Percentiles rank a stretch among this genome's conserved stretches.
Evolutionary conservation across 2,113 vertebrate species (phyloP).

Genomic region (Cephalophus harveyi): DNA sequence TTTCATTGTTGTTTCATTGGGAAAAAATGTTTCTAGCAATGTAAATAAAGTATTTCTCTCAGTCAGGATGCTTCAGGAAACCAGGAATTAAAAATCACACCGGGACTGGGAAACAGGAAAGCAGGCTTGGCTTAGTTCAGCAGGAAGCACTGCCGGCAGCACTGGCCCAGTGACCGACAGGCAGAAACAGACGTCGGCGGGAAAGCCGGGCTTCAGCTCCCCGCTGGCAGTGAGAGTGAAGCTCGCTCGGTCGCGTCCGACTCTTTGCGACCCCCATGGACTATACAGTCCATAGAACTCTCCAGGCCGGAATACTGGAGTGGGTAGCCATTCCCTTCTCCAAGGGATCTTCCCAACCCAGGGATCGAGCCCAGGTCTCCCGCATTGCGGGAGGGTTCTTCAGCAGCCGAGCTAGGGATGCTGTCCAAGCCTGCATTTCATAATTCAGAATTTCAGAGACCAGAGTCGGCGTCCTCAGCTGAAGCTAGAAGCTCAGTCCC

Average conservation of each 20-base stretch:
- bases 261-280: not conserved
- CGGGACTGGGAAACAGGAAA: not conserved
- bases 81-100: not conserved
- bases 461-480: not conserved
- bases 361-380: not conserved
- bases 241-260: accelerated
- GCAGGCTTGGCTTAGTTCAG: not conserved
- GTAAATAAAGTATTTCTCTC: not conserved
- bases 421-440: not conserved
- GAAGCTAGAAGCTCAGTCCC: not conserved
- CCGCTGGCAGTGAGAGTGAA: not conserved
- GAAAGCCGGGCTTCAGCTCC: not conserved
- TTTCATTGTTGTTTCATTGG: not conserved
- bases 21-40: not conserved
- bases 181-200: not conserved
- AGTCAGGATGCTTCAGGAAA: conserved; percentile 3
- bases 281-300: not conserved
- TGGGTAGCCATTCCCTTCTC: not conserved
- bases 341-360: not conserved
- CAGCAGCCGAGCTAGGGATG: not conserved
- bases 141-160: not conserved
- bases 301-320: not conserved
- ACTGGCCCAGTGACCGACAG: not conserved
- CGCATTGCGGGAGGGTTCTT: not conserved
- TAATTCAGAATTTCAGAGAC: conserved; percentile 1